Evolutionary conservation across 2,888 invertebrate species (phyloP).

Genomic region (Atethmia centrago): DNA sequence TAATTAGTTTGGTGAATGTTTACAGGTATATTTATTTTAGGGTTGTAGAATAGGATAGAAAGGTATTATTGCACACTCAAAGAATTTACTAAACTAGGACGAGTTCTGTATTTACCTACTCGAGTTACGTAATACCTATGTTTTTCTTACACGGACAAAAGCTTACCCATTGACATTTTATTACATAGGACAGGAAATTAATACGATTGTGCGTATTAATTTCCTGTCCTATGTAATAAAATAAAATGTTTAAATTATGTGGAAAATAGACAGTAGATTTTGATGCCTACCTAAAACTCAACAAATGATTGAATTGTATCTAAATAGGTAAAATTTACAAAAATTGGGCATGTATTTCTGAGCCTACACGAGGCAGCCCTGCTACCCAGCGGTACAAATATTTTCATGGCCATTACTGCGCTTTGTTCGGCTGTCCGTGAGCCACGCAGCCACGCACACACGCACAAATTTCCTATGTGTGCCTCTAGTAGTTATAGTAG

Average conservation of each 20-base stretch:
- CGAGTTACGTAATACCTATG: too few species aligned
- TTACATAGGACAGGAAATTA: not conserved
- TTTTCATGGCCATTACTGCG: slow-evolving; percentile 85
- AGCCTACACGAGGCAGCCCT: slow-evolving; percentile 51
- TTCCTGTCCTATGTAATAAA: too few species aligned
- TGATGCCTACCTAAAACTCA: not conserved
- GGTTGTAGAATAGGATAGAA: not conserved
- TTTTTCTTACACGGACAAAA: not conserved
- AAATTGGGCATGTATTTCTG: not conserved
- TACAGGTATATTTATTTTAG: not conserved
- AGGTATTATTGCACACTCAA: not conserved
- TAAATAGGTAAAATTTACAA: not conserved
- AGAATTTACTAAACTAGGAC: not conserved
- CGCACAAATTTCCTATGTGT: slow-evolving; percentile 30
- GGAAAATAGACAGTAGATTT: not conserved
- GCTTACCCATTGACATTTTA: not conserved
- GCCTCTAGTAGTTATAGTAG: slow-evolving; percentile 28
- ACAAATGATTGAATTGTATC: not conserved
- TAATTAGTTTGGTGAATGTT: not conserved
- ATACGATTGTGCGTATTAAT: too few species aligned
- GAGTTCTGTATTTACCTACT: not conserved
- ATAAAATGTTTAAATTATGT: not conserved
- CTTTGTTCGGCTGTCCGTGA: slow-evolving; percentile 81
- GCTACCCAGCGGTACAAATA: slow-evolving; percentile 73
- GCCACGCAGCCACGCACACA: slow-evolving; percentile 69